Percentiles rank a stretch among this genome's conserved stretches.
Evolutionary conservation across 2,113 vertebrate genomes (phyloP).

Genomic region (Protobothrops flavoviridis): DNA sequence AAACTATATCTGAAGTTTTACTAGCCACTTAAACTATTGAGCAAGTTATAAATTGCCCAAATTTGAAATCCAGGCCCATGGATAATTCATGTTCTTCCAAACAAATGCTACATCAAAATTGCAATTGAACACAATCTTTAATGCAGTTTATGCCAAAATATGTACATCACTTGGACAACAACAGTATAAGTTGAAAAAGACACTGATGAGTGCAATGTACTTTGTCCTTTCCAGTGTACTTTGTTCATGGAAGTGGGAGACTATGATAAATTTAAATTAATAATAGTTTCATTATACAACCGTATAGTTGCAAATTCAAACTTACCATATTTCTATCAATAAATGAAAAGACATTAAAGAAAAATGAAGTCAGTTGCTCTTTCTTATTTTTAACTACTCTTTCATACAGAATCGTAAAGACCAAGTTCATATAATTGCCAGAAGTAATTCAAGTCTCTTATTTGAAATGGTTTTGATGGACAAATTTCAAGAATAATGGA

Average conservation of each 20-base stretch:
- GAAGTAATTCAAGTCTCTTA: background rate
- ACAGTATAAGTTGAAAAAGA: too few species aligned
- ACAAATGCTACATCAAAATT: slow-evolving; percentile 27
- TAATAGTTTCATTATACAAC: background rate
- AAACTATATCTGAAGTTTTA: background rate
- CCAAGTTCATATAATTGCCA: background rate
- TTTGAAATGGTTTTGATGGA: background rate
- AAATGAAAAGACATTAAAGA: background rate
- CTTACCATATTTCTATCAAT: background rate
- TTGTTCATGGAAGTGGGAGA: background rate
- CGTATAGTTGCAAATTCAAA: background rate
- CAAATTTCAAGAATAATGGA: background rate
- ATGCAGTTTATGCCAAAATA: background rate
- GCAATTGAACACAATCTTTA: background rate
- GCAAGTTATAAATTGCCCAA: slow-evolving; percentile 22
- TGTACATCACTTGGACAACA: background rate
- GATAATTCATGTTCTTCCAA: slow-evolving; percentile 17
- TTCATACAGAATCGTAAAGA: background rate
- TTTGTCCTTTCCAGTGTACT: background rate
- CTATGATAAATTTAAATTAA: background rate
- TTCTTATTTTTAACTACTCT: background rate
- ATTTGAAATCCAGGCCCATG: slow-evolving; percentile 16
- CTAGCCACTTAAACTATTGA: background rate
- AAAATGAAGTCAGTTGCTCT: background rate
- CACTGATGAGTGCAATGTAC: background rate